Base-by-base conservation (phyloP, 2,113 vertebrate genomes). In the Empidonax alnorum region DNA sequence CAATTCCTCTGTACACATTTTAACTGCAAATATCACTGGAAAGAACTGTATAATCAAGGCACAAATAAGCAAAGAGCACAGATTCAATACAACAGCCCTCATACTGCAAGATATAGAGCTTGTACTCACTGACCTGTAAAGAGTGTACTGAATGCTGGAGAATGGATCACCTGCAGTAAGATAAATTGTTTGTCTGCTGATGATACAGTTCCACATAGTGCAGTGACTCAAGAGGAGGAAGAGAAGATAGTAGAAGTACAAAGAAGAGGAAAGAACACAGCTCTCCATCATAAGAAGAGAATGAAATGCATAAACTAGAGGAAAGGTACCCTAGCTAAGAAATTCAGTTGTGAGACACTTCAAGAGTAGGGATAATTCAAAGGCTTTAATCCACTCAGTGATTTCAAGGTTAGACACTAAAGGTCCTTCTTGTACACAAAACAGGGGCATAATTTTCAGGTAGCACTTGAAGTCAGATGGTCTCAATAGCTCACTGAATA, bases 61-160 rank as follows among this genome's bases (percentile, higher is more conserved):
- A 96, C 72, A 95, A 90, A 75, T 44, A 93, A 90, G 55, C 46
- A 91, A 94, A 87, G 31, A 96, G 56, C 28, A 56, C 39, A 84
- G 73, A 93, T 86, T 77, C 94, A 94, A 90, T 37, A 90, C 33
- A 90, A 55, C 56, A 94, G 24, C 9, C 28, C 28, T 72, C 75
- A 71, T 81, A n/a, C 23, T 65, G 24, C 53, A 92, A 71, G 47
- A 89, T 65, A 80, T 24, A 81, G 0, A 7, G 28, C 53, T 90
- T 56, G 41, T 53, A 84, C 50, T 80, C 67, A 71, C 1, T 89
- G 79, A 86, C 72, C 53, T 52, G 28, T 56, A 90, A 86, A 71
- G 31, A 63, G 8, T 28, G 24, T 77, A 52, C 59, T 74, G 50
- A 95, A 81, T 27, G 25, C 17, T 50, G 63, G 71, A 75, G 18